These are phyloP conservation scores for Steinernema khuongi DNA, from an alignment of 1,140 invertebrate genomes.

Conservation along the genomic window DNA sequence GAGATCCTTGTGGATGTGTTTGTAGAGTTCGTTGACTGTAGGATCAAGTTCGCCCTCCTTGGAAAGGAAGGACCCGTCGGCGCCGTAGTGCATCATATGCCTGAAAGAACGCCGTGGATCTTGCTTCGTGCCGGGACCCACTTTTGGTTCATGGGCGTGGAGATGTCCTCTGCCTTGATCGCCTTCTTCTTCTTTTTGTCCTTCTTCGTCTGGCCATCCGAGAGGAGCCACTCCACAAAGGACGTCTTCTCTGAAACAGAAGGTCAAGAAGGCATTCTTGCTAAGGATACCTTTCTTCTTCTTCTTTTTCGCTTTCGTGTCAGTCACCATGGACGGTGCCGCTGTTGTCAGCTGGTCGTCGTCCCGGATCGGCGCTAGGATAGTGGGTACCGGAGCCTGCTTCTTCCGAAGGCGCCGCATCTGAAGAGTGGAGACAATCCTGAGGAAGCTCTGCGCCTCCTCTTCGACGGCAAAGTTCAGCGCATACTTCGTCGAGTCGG, in stretches of 20 bases:
- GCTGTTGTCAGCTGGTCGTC: background rate
- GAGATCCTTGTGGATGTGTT: background rate
- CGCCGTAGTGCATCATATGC: background rate
- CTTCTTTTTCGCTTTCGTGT: background rate
- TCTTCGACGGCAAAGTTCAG: background rate
- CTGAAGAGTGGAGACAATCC: background rate
- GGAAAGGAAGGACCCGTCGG: background rate
- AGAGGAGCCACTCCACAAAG: background rate
- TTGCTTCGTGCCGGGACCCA: background rate
- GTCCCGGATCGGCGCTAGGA: background rate
- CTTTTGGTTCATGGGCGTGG: background rate
- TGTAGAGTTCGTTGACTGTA: background rate
- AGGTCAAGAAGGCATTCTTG: background rate
- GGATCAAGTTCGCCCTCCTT: background rate
- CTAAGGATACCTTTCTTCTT: background rate
- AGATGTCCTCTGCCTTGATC: background rate
- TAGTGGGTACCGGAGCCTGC: background rate
- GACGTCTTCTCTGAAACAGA: background rate
- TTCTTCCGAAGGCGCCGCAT: background rate
- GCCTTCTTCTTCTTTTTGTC: conserved; percentile 7
- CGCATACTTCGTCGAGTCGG: background rate
- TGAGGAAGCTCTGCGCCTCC: background rate
- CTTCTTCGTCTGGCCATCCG: background rate
- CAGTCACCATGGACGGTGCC: background rate
- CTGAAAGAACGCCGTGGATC: background rate